Percentiles rank a stretch among this genome's conserved stretches.
Evolutionary conservation across 2,113 vertebrate genomes (phyloP).

Genomic region (Drymodes brunneopygia): DNA sequence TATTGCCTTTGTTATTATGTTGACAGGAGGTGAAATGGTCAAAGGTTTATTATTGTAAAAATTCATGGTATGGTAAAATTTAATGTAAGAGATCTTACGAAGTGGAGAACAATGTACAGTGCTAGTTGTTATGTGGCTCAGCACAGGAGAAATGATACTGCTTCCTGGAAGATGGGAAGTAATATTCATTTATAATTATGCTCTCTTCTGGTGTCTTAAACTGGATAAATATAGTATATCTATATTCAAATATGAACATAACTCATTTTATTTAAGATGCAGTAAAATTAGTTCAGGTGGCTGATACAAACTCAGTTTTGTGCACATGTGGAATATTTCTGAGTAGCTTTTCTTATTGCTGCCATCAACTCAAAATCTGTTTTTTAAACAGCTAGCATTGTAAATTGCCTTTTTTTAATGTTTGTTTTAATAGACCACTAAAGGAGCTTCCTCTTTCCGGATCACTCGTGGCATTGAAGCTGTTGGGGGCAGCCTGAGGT

Average conservation of each 20-base stretch:
- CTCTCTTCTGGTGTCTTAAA: neutral
- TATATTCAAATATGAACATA: neutral
- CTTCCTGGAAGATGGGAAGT: neutral
- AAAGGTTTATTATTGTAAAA: neutral
- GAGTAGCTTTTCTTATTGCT: neutral
- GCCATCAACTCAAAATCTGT: neutral
- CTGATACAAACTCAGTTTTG: neutral
- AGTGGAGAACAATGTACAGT: neutral
- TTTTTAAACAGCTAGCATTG: neutral
- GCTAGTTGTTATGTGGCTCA: neutral
- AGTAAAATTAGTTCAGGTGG: neutral
- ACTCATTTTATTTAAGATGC: neutral
- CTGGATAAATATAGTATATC: fast-evolving
- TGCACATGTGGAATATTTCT: neutral
- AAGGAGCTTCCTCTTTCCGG: conserved; percentile 93
- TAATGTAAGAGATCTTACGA: neutral
- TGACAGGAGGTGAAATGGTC: neutral
- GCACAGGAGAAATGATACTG: neutral
- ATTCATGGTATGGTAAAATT: neutral
- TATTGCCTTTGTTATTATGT: neutral
- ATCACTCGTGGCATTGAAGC: conserved; percentile 92
- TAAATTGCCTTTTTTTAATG: neutral
- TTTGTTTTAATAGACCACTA: conserved; percentile 83
- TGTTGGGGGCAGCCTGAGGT: conserved; percentile 90
- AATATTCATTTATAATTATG: neutral